These are phyloP conservation scores for Probaryconus sp. DNA, from an alignment of 1,140 invertebrate species.

Conservation along the genomic window DNA sequence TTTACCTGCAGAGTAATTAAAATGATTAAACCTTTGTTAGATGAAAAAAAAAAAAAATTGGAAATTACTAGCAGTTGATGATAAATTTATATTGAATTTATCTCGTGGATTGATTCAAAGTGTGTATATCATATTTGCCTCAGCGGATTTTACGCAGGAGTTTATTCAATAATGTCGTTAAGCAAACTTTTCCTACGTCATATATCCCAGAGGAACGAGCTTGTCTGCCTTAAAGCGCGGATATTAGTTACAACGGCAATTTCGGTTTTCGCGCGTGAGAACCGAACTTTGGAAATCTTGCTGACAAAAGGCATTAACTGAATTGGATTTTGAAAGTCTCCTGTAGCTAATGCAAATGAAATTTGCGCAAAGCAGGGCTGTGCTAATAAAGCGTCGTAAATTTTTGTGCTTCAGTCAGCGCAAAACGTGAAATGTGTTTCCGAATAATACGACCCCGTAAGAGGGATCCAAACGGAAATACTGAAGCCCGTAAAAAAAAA, in stretches of 20 bases:
- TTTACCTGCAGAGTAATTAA: no score
- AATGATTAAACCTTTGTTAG: no score
- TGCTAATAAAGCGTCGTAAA: slow-evolving; percentile 26
- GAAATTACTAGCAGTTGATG: no score
- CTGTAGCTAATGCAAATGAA: slow-evolving; percentile 30
- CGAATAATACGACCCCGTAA: no score
- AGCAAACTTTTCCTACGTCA: slow-evolving; percentile 18
- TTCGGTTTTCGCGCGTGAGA: no score
- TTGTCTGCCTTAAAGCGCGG: not conserved
- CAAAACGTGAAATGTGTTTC: slow-evolving; percentile 35
- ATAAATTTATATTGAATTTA: no score
- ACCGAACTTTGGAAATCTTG: slow-evolving; percentile 24
- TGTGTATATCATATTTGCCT: not conserved
- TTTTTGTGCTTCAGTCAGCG: slow-evolving; percentile 22
- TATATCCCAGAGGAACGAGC: slow-evolving; percentile 6
- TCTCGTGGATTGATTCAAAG: no score
- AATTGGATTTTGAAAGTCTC: not conserved
- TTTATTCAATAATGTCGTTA: slow-evolving; percentile 38
- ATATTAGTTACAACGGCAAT: no score
- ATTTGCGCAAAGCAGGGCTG: slow-evolving; percentile 13
- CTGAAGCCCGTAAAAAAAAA: slow-evolving; percentile 49
- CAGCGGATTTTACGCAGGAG: slow-evolving; percentile 5
- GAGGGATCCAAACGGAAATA: no score
- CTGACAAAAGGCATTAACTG: slow-evolving; percentile 9
- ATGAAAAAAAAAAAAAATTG: no score